Evolutionary conservation across 2,888 invertebrate genomes (phyloP).

Genomic region (Acronicta alni): DNA sequence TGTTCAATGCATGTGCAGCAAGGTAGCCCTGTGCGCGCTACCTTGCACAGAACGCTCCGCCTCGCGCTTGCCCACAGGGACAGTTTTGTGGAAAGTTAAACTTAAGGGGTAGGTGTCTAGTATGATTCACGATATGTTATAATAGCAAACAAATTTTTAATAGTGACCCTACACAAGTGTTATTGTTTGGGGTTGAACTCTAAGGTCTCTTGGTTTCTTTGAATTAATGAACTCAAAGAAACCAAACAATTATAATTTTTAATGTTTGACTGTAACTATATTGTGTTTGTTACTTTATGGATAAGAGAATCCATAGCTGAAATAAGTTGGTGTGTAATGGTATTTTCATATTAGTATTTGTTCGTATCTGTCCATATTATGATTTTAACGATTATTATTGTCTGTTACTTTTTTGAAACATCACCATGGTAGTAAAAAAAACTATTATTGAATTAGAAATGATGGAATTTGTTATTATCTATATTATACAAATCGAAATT

Average conservation of each 20-base stretch:
- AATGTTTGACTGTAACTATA: conserved; percentile 37
- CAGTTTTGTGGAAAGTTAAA: conserved; percentile 33
- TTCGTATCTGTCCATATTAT: conserved; percentile 34
- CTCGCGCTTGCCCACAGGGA: conserved; percentile 21
- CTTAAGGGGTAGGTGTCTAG: conserved; percentile 26
- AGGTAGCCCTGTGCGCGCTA: conserved; percentile 3
- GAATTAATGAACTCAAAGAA: too few species aligned
- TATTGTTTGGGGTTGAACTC: too few species aligned
- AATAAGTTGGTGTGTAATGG: conserved; percentile 34
- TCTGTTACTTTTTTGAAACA: conserved; percentile 9
- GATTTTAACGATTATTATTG: conserved; percentile 26
- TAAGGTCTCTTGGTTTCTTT: too few species aligned
- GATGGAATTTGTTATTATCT: conserved; percentile 17
- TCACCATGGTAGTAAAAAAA: conserved; percentile 14
- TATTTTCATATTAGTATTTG: conserved; percentile 37
- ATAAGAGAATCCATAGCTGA: conserved; percentile 11
- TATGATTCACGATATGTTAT: conserved; percentile 22
- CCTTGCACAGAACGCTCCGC: conserved; percentile 12
- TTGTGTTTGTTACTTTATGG: conserved; percentile 38
- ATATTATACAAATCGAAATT: conserved; percentile 20
- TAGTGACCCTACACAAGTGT: too few species aligned
- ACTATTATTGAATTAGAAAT: conserved; percentile 7
- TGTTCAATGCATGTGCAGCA: conserved; percentile 19
- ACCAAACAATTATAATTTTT: conserved; percentile 40
- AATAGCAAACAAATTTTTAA: conserved; percentile 30